These are phyloP conservation scores for Coregonus sp. DNA, from an alignment of 2,797 vertebrate genomes.

Conservation along the genomic window DNA sequence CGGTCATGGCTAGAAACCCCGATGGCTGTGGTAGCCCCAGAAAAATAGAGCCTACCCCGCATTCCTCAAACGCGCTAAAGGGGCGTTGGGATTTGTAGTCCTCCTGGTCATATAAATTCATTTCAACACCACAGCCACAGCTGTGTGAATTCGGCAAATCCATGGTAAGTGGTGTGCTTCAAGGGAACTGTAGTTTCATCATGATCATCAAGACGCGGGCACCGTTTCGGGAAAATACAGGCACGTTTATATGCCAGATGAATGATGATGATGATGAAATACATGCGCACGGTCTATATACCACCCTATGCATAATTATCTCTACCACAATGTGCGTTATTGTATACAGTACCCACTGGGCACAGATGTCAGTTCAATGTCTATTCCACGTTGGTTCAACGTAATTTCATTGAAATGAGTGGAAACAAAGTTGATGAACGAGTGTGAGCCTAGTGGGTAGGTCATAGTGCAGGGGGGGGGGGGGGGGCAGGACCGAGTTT, in stretches of 20 bases:
- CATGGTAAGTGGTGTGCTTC: not conserved
- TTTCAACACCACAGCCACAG: not conserved
- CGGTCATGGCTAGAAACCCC: not conserved
- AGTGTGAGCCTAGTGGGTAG: too few species aligned
- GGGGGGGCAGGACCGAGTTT: too few species aligned
- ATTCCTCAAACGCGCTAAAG: slow-evolving; percentile 23
- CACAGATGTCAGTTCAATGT: too few species aligned
- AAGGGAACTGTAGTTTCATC: not conserved
- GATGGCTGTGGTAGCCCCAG: not conserved
- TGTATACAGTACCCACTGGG: too few species aligned
- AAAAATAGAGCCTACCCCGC: slow-evolving; percentile 12
- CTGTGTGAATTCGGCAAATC: not conserved
- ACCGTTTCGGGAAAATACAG: not conserved
- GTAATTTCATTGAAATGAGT: too few species aligned
- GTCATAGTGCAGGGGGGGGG: too few species aligned
- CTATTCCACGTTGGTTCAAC: too few species aligned
- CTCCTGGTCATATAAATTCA: not conserved
- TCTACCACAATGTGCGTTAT: too few species aligned
- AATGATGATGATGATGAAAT: not conserved
- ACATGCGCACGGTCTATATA: too few species aligned
- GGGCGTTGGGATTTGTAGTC: slow-evolving; percentile 48
- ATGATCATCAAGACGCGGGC: not conserved
- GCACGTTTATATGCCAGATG: not conserved
- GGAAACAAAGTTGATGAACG: too few species aligned
- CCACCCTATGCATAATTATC: too few species aligned